Evolutionary conservation across 2,797 vertebrate genomes (phyloP).

Genomic region (Ataeniobius toweri): DNA sequence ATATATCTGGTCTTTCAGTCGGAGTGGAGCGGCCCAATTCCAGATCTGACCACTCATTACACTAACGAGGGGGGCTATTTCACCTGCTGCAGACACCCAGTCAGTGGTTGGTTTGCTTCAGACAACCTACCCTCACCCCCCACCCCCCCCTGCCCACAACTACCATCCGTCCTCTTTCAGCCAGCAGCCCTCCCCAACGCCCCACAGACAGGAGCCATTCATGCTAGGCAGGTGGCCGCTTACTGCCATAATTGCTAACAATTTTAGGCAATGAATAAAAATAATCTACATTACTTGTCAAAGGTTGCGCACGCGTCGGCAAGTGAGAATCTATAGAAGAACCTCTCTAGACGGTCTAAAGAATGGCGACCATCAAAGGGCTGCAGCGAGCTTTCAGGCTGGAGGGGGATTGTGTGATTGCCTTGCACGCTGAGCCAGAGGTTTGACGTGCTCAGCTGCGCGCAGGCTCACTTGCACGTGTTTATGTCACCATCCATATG

Average conservation of each 20-base stretch:
- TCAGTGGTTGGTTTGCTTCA: constrained; percentile 76
- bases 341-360: constrained; percentile 95
- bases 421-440: constrained; percentile 70
- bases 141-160: constrained; percentile 54
- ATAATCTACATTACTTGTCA: constrained; percentile 99
- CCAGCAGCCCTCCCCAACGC: constrained; percentile 83
- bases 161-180: constrained; percentile 50
- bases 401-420: constrained; percentile 75
- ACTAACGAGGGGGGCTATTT: constrained; percentile 99
- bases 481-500: constrained; percentile 52
- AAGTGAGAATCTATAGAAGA: constrained; percentile 99
- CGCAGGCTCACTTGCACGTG: constrained; percentile 41
- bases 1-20: constrained; percentile 77
- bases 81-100: constrained; percentile 96
- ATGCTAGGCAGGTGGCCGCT: constrained; percentile 99
- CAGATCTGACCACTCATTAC: constrained; percentile 95
- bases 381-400: constrained; percentile 85
- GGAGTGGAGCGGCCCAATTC: constrained; percentile 69
- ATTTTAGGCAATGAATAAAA: constrained; percentile 99
- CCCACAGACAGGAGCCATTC: constrained; percentile 98
- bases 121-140: constrained; percentile 73
- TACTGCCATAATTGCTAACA: constrained; percentile 99
- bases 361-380: constrained; percentile 97
- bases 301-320: constrained; percentile 99
- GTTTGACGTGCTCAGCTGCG: constrained; percentile 75